Evolutionary conservation across 2,888 invertebrate genomes (phyloP).

Genomic region (Drosophila tripunctata): DNA sequence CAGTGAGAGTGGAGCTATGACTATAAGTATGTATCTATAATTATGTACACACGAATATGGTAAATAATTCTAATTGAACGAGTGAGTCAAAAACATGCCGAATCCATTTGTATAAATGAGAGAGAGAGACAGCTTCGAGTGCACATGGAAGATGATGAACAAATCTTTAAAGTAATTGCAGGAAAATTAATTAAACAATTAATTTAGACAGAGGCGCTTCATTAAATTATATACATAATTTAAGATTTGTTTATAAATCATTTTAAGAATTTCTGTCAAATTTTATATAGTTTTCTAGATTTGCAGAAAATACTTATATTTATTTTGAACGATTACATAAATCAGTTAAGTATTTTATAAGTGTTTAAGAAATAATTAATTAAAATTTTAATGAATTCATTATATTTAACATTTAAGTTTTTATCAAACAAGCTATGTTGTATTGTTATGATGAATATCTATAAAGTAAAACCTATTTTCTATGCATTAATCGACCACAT

Average conservation of each 20-base stretch:
- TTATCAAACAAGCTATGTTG: too few relatives aligned
- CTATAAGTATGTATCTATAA: neutral
- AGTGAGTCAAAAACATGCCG: neutral
- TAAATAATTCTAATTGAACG: neutral
- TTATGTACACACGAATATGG: neutral
- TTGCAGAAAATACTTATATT: too few relatives aligned
- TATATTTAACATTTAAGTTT: too few relatives aligned
- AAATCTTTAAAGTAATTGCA: neutral
- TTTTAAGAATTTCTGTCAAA: neutral
- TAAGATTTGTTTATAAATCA: neutral
- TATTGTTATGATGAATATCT: too few relatives aligned
- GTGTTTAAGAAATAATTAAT: too few relatives aligned
- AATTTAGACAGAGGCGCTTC: neutral
- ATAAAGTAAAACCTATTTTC: too few relatives aligned
- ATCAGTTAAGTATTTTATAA: too few relatives aligned
- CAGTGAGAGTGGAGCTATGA: slow-evolving; percentile 10
- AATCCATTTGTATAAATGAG: neutral
- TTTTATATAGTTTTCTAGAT: too few relatives aligned
- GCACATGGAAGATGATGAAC: neutral
- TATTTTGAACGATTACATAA: too few relatives aligned
- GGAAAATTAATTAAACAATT: neutral
- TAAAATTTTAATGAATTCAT: neutral
- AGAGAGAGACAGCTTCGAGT: neutral
- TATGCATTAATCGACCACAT: too few relatives aligned
- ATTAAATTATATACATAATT: neutral